These are phyloP conservation scores for Pluvianellus socialis DNA, from an alignment of 2,113 vertebrate species.

Conservation along the genomic window DNA sequence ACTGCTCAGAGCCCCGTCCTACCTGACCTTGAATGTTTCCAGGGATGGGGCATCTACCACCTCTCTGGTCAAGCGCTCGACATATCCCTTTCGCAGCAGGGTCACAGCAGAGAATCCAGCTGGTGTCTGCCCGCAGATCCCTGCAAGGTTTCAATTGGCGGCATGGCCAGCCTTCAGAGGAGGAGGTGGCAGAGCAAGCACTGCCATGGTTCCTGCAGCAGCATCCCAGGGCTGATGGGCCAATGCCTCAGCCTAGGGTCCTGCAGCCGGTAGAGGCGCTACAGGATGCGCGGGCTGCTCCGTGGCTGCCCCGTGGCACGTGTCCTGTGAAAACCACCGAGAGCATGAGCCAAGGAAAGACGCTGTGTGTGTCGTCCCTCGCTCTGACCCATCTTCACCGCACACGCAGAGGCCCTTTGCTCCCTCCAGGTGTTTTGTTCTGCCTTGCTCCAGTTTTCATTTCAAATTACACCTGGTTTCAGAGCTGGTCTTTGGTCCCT, in stretches of 20 bases:
- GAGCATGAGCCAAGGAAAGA: background rate
- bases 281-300: rapidly evolving
- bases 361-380: rapidly evolving
- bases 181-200: background rate
- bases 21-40: background rate
- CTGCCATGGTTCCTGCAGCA: rapidly evolving
- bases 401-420: rapidly evolving
- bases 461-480: background rate
- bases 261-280: background rate
- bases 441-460: background rate
- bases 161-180: background rate
- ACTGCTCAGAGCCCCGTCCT: background rate
- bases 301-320: background rate
- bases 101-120: background rate
- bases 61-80: background rate
- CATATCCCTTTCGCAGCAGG: background rate
- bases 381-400: no score
- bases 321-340: rapidly evolving
- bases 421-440: background rate
- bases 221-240: background rate
- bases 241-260: background rate
- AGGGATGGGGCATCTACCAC: background rate
- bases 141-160: rapidly evolving
- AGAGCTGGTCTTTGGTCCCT: background rate
- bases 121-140: background rate